phyloP scores from a whole-genome alignment of 2,888 invertebrate genomes.

The Psylliodes chrysocephalus region DNA sequence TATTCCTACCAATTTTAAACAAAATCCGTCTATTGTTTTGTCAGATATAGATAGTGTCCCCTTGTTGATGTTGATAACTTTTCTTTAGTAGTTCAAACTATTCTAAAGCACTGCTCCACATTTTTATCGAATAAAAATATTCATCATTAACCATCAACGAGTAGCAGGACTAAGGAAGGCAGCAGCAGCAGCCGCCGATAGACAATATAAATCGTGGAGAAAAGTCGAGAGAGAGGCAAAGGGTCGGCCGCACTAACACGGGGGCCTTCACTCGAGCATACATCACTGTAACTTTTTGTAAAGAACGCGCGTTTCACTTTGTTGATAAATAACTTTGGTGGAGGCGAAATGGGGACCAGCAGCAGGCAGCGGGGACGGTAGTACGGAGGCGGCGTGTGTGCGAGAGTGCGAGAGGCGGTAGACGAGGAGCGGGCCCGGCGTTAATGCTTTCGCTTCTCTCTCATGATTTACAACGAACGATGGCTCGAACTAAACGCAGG shows the following conservation, averaged over 20 bases:
- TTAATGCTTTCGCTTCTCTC: constrained; percentile 45
- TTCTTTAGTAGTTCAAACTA: too few species aligned
- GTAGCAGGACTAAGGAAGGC: too few species aligned
- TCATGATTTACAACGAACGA: constrained; percentile 60
- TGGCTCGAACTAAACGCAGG: constrained; percentile 45
- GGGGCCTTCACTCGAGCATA: constrained; percentile 25
- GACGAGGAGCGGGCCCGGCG: constrained; percentile 33
- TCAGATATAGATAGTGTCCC: too few species aligned
- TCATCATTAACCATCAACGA: too few species aligned
- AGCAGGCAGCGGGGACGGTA: background rate
- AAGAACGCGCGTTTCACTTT: constrained; percentile 33
- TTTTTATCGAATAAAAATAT: too few species aligned
- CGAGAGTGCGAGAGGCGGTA: constrained; percentile 22
- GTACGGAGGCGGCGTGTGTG: constrained; percentile 17
- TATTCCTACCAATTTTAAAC: too few species aligned
- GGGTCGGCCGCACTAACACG: background rate
- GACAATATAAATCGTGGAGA: constrained; percentile 12
- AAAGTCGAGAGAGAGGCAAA: constrained; percentile 8
- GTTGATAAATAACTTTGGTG: constrained; percentile 36
- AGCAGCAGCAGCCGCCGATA: too few species aligned
- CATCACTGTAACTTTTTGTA: constrained; percentile 37
- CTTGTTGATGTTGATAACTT: too few species aligned
- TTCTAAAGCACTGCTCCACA: too few species aligned
- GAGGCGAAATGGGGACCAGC: constrained; percentile 14
- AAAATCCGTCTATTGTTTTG: too few species aligned